Evolutionary conservation across 2,797 vertebrate genomes (phyloP).

Genomic region (Phyllotis vaccarum): DNA sequence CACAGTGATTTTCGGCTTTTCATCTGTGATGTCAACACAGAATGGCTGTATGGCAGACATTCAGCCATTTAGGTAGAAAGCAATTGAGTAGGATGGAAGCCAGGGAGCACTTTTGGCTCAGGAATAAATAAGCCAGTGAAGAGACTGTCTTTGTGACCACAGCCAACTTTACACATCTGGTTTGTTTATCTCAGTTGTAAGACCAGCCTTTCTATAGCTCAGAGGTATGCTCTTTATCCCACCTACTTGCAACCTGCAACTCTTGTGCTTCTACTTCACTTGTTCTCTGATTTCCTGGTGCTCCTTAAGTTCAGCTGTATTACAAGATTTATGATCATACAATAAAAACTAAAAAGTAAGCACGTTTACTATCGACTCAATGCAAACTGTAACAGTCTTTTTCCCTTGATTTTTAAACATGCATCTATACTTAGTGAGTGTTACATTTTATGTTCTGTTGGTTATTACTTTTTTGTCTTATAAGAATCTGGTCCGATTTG

Average conservation of each 20-base stretch:
- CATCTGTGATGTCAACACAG: too few species aligned
- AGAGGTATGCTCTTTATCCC: background rate
- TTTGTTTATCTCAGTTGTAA: background rate
- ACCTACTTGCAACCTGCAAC: background rate
- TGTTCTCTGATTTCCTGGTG: background rate
- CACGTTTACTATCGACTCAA: conserved; percentile 11
- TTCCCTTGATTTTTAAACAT: conserved; percentile 23
- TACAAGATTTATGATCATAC: background rate
- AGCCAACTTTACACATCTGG: background rate
- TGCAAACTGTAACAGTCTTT: background rate
- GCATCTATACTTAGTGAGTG: background rate
- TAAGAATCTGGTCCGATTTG: background rate
- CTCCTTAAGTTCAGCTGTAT: background rate
- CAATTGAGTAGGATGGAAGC: background rate
- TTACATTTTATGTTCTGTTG: conserved; percentile 19
- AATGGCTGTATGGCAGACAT: background rate
- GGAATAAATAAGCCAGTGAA: background rate
- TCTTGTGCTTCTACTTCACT: background rate
- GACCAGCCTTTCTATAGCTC: background rate
- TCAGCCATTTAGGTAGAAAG: background rate
- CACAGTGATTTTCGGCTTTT: background rate
- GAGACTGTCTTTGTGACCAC: background rate
- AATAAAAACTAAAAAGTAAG: background rate
- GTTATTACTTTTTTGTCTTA: conserved; percentile 26
- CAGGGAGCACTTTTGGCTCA: background rate